phyloP scores from a whole-genome alignment of 2,113 vertebrate genomes.

The Leptocoma aspasia region DNA sequence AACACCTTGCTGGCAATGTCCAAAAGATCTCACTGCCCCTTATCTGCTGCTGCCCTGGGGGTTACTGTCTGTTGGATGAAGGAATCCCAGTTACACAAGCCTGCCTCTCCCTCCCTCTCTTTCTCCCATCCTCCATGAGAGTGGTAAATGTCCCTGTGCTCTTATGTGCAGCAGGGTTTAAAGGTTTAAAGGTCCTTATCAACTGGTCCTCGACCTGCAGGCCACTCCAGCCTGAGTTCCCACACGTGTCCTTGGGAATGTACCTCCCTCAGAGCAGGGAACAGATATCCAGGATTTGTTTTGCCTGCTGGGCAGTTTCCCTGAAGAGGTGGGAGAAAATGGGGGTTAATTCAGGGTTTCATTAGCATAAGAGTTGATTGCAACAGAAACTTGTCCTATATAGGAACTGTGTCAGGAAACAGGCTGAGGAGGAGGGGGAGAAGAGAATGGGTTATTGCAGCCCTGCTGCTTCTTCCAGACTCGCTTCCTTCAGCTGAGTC shows the following conservation, averaged over 20 bases:
- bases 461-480: background rate
- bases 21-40: background rate
- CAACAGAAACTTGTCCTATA: slow-evolving; percentile 12
- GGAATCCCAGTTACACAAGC: background rate
- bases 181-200: background rate
- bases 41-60: background rate
- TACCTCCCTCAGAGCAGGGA: background rate
- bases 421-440: background rate
- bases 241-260: background rate
- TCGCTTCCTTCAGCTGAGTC: accelerated
- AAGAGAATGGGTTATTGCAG: background rate
- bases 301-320: background rate
- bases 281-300: background rate
- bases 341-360: slow-evolving; percentile 5
- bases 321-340: background rate
- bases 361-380: slow-evolving; percentile 39
- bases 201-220: background rate
- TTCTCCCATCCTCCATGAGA: background rate
- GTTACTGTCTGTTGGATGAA: background rate
- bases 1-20: background rate
- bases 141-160: no score
- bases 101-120: background rate
- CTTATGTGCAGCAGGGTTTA: background rate
- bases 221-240: background rate
- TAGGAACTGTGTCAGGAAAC: slow-evolving; percentile 32